A percentile compares a stretch with the other conserved stretches of the same genome.
These are phyloP conservation scores for Nipponia nippon DNA, from an alignment of 2,113 vertebrate genomes.

Conservation along the genomic window DNA sequence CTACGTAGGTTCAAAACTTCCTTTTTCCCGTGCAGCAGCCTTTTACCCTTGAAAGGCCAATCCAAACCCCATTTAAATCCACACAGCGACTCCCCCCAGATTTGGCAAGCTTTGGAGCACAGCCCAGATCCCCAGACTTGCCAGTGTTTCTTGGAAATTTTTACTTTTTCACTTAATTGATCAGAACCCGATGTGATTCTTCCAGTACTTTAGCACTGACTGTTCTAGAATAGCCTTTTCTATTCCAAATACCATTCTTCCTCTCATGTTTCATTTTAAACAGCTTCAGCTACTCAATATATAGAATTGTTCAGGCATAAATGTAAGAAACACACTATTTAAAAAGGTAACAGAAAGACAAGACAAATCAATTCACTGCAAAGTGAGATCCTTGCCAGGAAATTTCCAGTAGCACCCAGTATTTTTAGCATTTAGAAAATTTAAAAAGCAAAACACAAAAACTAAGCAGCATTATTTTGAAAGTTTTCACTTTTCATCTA, in stretches of 20 bases:
- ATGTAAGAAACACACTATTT: background rate
- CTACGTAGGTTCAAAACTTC: background rate
- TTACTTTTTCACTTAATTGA: background rate
- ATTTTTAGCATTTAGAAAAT: slow-evolving; percentile 19
- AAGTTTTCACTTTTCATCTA: slow-evolving; percentile 37
- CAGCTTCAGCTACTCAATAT: background rate
- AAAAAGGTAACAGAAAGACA: slow-evolving; percentile 12
- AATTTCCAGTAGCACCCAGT: background rate
- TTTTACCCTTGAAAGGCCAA: background rate
- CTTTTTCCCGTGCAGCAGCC: background rate
- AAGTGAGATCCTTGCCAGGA: background rate
- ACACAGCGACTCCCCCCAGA: accelerated
- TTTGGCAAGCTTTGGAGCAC: background rate
- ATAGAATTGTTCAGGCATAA: slow-evolving; percentile 8
- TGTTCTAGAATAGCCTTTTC: background rate
- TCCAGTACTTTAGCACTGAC: background rate
- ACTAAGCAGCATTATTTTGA: background rate
- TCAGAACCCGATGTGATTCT: background rate
- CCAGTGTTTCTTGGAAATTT: background rate
- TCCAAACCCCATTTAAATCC: background rate
- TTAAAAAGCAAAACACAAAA: slow-evolving; percentile 20
- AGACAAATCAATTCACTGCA: background rate
- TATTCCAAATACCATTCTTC: background rate
- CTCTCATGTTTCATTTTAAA: slow-evolving; percentile 9
- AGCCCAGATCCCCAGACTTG: background rate